Evolutionary conservation across 2,113 vertebrate genomes (phyloP).

Genomic region (Myiozetetes cayanensis): DNA sequence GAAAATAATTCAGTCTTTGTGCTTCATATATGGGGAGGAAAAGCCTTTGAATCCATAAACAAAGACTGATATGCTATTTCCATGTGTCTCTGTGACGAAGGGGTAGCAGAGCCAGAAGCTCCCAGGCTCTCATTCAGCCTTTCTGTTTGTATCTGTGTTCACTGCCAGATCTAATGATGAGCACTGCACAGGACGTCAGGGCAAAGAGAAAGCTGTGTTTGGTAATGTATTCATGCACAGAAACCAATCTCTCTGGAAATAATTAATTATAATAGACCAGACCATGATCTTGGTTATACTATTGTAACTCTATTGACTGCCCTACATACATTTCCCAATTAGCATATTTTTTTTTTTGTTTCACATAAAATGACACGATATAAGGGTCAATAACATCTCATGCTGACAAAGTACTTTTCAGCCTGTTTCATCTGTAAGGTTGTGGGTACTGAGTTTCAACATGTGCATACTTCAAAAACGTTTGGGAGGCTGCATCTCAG

Average conservation of each 20-base stretch:
- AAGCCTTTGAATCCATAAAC: neutral
- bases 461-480: neutral
- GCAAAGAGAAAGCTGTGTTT: neutral
- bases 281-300: neutral
- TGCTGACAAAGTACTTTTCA: slow-evolving; percentile 38
- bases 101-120: neutral
- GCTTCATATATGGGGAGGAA: neutral
- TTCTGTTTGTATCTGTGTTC: neutral
- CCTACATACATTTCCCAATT: neutral
- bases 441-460: slow-evolving; percentile 6
- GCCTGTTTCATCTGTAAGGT: neutral
- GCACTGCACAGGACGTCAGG: neutral
- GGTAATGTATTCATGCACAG: neutral
- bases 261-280: neutral
- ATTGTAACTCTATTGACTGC: neutral
- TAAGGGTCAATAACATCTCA: neutral
- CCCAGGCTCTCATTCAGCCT: neutral
- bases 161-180: neutral
- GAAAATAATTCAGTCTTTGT: neutral
- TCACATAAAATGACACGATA: neutral
- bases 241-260: neutral
- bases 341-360: neutral
- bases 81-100: neutral
- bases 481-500: slow-evolving; percentile 29
- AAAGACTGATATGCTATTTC: neutral